Conservation (phyloP, 1,140 invertebrate species). For the Drosophila micromelanica region DNA sequence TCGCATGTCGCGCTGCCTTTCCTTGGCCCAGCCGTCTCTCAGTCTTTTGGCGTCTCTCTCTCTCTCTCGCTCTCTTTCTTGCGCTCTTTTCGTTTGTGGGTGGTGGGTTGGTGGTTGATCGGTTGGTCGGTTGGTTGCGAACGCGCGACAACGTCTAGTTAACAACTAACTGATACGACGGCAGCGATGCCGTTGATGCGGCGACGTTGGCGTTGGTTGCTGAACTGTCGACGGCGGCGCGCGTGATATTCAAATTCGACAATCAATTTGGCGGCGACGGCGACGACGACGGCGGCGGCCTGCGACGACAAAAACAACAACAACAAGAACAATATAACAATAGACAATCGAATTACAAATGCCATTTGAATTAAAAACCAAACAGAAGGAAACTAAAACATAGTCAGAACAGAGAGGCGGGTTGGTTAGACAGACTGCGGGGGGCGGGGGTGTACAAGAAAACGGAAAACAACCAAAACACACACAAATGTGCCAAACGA, state of each 20-base stretch:
- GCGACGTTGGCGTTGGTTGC: conserved; percentile 44
- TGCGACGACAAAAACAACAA: conserved; percentile 76
- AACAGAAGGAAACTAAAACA: conserved; percentile 40
- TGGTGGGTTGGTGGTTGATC: conserved; percentile 10
- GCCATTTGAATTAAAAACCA: conserved; percentile 77
- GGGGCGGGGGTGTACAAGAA: conserved; percentile 28
- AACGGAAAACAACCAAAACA: conserved; percentile 48
- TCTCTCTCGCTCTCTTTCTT: background rate
- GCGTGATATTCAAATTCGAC: conserved; percentile 78
- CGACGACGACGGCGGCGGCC: conserved; percentile 47
- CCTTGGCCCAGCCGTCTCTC: conserved; percentile 11
- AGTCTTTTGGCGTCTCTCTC: conserved; percentile 16
- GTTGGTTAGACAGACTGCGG: conserved; percentile 9
- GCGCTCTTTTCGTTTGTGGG: conserved; percentile 11
- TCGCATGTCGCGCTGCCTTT: conserved; percentile 34
- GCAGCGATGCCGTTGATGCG: conserved; percentile 29
- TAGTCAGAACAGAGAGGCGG: conserved; percentile 11
- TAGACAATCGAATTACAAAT: conserved; percentile 75
- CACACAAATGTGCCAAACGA: conserved; percentile 6
- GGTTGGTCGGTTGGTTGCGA: conserved; percentile 17
- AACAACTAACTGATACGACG: conserved; percentile 77
- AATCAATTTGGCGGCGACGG: conserved; percentile 64
- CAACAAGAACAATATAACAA: conserved; percentile 65
- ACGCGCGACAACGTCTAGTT: conserved; percentile 66
- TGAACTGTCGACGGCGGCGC: conserved; percentile 45